phyloP scores from a whole-genome alignment of 2,888 invertebrate genomes.

The Pocota personata region DNA sequence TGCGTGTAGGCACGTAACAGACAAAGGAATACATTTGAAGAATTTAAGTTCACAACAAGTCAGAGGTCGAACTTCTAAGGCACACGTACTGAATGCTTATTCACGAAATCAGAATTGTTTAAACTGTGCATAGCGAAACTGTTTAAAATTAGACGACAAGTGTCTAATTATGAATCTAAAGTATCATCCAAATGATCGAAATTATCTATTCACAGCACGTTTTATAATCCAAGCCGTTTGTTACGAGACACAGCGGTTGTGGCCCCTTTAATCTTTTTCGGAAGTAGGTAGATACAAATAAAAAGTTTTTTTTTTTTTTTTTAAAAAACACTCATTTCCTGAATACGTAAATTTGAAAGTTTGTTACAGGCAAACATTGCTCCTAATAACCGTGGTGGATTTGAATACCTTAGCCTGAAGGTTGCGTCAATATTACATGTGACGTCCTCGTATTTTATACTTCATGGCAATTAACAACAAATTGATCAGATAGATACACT shows the following conservation, averaged over 20 bases:
- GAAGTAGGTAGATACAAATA: background rate
- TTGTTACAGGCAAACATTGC: too few species aligned
- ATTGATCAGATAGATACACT: background rate
- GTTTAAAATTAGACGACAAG: background rate
- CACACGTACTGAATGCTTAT: background rate
- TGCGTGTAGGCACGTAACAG: conserved; percentile 14
- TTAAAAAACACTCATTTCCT: too few species aligned
- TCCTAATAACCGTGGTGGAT: too few species aligned
- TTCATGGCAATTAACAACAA: background rate
- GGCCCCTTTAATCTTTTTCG: background rate
- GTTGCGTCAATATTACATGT: too few species aligned
- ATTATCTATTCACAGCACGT: background rate
- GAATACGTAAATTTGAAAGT: too few species aligned
- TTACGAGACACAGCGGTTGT: background rate
- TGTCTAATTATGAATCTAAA: background rate
- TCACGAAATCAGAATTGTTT: background rate
- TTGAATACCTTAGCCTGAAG: too few species aligned
- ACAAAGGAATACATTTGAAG: background rate
- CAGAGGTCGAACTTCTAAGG: background rate
- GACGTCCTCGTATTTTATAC: background rate
- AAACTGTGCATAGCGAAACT: background rate
- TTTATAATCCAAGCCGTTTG: background rate
- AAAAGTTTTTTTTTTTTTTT: too few species aligned
- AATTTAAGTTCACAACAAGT: background rate
- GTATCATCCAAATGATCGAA: background rate